A percentile compares a stretch with the other conserved stretches of the same genome.
phyloP scores from a whole-genome alignment of 2,888 invertebrate genomes.

The Aphodius sticticus region DNA sequence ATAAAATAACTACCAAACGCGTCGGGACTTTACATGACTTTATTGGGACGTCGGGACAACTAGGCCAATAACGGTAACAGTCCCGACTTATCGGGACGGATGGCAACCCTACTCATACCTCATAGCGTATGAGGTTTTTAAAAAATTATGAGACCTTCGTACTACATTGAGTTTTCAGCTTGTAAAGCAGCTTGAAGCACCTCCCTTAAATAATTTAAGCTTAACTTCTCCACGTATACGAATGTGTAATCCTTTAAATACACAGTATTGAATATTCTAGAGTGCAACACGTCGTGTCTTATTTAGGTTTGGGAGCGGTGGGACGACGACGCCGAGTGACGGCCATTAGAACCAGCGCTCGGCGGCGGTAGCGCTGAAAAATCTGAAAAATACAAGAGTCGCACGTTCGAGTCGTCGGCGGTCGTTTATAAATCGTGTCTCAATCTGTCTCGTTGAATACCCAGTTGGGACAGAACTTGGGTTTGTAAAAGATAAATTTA shows the following conservation, averaged over 20 bases:
- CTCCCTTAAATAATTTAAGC: neutral
- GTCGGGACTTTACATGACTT: too few relatives aligned
- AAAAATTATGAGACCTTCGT: too few relatives aligned
- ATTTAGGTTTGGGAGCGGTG: neutral
- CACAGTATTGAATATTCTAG: neutral
- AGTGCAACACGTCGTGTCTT: neutral
- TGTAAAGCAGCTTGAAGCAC: too few relatives aligned
- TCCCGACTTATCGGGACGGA: too few relatives aligned
- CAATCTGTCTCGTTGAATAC: constrained; percentile 53
- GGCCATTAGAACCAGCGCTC: neutral
- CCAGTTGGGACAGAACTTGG: constrained; percentile 49
- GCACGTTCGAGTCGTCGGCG: neutral
- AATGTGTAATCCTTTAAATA: neutral
- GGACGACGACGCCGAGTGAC: neutral
- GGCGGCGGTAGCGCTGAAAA: neutral
- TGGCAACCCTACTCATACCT: too few relatives aligned
- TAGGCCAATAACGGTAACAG: too few relatives aligned
- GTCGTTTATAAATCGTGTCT: constrained; percentile 48
- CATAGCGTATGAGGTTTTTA: too few relatives aligned
- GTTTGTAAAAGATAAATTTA: constrained; percentile 49
- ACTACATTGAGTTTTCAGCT: too few relatives aligned
- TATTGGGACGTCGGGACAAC: too few relatives aligned
- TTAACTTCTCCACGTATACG: neutral
- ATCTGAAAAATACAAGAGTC: neutral
- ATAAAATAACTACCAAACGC: too few relatives aligned